Percentiles rank a stretch among this genome's conserved stretches.
phyloP scores from a whole-genome alignment of 2,113 vertebrate species.

The Rhipidura dahli region DNA sequence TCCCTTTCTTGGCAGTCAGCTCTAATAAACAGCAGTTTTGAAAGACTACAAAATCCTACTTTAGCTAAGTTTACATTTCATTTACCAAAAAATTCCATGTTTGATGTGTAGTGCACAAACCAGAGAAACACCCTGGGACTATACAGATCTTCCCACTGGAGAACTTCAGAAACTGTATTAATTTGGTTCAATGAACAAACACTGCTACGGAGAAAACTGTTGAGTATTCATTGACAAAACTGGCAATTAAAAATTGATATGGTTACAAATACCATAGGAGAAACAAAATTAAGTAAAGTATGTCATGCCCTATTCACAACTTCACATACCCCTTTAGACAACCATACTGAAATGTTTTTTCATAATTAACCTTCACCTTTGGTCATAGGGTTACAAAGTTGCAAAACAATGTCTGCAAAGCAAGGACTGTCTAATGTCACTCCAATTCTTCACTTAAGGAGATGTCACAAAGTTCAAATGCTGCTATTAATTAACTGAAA shows the following conservation, averaged over 20 bases:
- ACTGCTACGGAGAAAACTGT: background rate
- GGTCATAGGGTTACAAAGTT: background rate
- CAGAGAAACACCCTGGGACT: background rate
- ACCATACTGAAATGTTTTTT: background rate
- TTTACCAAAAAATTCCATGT: background rate
- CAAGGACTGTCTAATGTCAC: background rate
- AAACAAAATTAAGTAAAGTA: constrained; percentile 18
- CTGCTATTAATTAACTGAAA: background rate
- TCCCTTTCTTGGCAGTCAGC: background rate
- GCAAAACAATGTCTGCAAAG: background rate
- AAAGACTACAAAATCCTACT: background rate
- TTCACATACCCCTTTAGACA: background rate
- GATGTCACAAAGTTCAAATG: background rate
- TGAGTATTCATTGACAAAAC: background rate
- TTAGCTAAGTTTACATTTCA: background rate
- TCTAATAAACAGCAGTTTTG: background rate
- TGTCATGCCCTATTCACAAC: background rate
- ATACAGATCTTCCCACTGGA: background rate
- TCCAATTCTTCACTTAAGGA: background rate
- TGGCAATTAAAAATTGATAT: constrained; percentile 27
- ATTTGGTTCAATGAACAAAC: constrained; percentile 12
- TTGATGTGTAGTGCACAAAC: background rate
- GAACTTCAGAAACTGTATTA: background rate
- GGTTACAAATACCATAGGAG: background rate
- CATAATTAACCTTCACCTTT: background rate